Evolutionary conservation across 1,140 invertebrate species (phyloP).

Genomic region (Meloidogyne floridensis): DNA sequence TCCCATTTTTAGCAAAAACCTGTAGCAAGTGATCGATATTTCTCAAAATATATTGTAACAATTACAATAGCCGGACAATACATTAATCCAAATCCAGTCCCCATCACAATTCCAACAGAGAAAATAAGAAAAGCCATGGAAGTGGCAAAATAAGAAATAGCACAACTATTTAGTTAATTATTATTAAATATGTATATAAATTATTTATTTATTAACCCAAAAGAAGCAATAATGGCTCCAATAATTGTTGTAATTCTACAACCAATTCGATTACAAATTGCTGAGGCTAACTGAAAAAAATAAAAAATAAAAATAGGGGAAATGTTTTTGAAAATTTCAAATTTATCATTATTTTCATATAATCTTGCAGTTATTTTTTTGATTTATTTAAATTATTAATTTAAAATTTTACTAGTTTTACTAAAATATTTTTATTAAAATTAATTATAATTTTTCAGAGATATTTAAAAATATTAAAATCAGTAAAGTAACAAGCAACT

Average conservation of each 20-base stretch:
- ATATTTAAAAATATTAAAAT: too few species aligned
- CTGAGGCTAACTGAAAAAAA: slow-evolving; percentile 74
- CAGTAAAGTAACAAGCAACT: neutral
- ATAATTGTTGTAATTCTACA: slow-evolving; percentile 84
- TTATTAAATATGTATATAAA: neutral
- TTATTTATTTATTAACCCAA: slow-evolving; percentile 67
- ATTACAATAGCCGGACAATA: slow-evolving; percentile 88
- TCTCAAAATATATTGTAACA: slow-evolving; percentile 87
- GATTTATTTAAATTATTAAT: too few species aligned
- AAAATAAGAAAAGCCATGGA: slow-evolving; percentile 79
- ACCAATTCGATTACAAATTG: slow-evolving; percentile 87
- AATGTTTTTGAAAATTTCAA: too few species aligned
- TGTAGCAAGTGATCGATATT: slow-evolving; percentile 64
- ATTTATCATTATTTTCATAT: too few species aligned
- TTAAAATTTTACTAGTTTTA: too few species aligned
- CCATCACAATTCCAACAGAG: slow-evolving; percentile 78
- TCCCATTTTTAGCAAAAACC: neutral
- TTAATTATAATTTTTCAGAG: too few species aligned
- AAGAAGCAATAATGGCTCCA: slow-evolving; percentile 78
- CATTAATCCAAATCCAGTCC: slow-evolving; percentile 81
- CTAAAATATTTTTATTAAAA: too few species aligned
- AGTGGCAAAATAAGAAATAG: slow-evolving; percentile 55
- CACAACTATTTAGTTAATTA: slow-evolving; percentile 67
- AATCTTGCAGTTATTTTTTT: too few species aligned
- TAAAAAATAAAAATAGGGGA: too few species aligned